Base-by-base conservation (phyloP, 2,797 vertebrate genomes). In the Notoglanidium macrostoma region DNA sequence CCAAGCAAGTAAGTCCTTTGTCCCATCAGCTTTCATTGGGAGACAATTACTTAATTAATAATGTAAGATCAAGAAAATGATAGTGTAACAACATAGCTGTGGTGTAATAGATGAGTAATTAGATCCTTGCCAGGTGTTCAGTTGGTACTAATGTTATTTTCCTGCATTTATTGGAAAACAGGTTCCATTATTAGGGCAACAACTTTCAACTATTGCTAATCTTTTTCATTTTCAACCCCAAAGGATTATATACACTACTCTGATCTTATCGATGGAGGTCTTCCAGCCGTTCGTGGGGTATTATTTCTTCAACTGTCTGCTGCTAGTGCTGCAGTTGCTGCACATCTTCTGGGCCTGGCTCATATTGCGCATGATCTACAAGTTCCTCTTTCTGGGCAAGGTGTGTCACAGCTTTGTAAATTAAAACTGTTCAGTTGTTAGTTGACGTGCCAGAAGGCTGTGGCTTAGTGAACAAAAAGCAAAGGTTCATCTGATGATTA, bases 271-370 rank as follows among this genome's bases (percentile, higher is more conserved):
- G 88, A 96, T 98, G 94, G 92, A 96, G 89, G 73, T 92, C 51
- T 96, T 93, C 57, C 79, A 95, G 0, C 97, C 97, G 3, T 99
- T 98, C 91, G 93, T 94, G 0, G 97, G 96, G 68, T 99, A 97
- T 91, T 99, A 99, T 91, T 97, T 98, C 65, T 95, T 98, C 92
- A 98, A 98, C 35, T 1, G 26, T 6, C 94, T 99, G 29, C 94
- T 99, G 89, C 87, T 95, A 87, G 83, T 95, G 84, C 95, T 99
- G 81, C 98, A 98, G 90, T 91, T 93, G 68, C 96, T 99, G 51
- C 97, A 99, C 19, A 1, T 98, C 79, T 99, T 98, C 94, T 99
- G 98, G 98, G 97, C 97, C 3, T 94, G 90, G 68, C 94, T 99
- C 17, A 98, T 99, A 86, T 90, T 98, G 74, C 96, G 94, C 57